Conservation (phyloP, 2,888 invertebrate genomes). For the Rhamphomyia laevipes region DNA sequence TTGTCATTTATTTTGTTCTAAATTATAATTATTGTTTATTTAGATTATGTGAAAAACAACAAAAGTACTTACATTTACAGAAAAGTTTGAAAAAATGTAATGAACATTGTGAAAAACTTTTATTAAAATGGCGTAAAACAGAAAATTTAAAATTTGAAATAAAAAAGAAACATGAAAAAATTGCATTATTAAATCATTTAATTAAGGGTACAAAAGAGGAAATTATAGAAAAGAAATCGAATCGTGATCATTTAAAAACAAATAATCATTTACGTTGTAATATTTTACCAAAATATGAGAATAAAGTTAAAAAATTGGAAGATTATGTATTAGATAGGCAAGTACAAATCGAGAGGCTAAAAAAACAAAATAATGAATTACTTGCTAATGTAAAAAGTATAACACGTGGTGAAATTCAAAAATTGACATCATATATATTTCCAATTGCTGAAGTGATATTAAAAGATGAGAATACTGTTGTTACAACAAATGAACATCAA, state of each 20-base stretch:
- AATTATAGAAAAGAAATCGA: slow-evolving; percentile 21
- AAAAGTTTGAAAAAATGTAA: slow-evolving; percentile 43
- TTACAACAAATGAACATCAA: slow-evolving; percentile 4
- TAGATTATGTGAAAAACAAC: slow-evolving; percentile 53
- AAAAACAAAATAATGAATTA: slow-evolving; percentile 40
- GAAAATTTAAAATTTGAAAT: slow-evolving; percentile 45
- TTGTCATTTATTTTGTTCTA: too few relatives aligned
- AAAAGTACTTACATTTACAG: slow-evolving; percentile 45
- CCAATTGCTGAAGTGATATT: slow-evolving; percentile 43
- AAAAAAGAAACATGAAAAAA: slow-evolving; percentile 46
- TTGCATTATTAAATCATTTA: slow-evolving; percentile 43
- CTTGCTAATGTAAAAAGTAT: slow-evolving; percentile 46
- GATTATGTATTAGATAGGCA: slow-evolving; percentile 43
- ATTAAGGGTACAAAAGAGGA: slow-evolving; percentile 42
- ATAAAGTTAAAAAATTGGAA: slow-evolving; percentile 48
- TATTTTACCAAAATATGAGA: slow-evolving; percentile 49
- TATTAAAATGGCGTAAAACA: slow-evolving; percentile 37
- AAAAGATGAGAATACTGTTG: slow-evolving; percentile 24
- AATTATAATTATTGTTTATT: slow-evolving; percentile 19
- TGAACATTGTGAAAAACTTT: slow-evolving; percentile 42
- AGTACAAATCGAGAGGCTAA: slow-evolving; percentile 41
- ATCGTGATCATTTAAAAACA: slow-evolving; percentile 29
- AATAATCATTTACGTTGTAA: slow-evolving; percentile 39
- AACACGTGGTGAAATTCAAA: slow-evolving; percentile 45
- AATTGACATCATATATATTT: slow-evolving; percentile 57